phyloP scores from a whole-genome alignment of 2,888 invertebrate species.

The Eupelmus urozonus region DNA sequence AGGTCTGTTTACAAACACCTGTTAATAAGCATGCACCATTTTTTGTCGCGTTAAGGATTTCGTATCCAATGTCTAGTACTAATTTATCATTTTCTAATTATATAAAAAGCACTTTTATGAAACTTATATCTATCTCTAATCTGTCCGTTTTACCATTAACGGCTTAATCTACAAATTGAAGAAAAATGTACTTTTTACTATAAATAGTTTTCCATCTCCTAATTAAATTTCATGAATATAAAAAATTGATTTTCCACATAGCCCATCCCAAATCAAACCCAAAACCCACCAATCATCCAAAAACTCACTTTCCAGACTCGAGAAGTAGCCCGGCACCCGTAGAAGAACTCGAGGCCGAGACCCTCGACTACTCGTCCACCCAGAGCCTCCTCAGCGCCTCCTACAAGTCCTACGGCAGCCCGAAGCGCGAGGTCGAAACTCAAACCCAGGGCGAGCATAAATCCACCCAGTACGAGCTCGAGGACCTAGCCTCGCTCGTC shows the following conservation, averaged over 20 bases:
- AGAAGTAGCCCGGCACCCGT: constrained; percentile 54
- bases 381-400: constrained; percentile 47
- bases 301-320: constrained; percentile 17
- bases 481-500: constrained; percentile 63
- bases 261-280: background rate
- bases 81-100: no score
- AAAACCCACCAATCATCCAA: background rate
- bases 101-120: no score
- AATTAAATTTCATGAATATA: no score
- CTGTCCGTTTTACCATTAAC: no score
- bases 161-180: no score
- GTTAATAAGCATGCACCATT: no score
- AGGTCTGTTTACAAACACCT: no score
- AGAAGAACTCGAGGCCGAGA: constrained; percentile 66
- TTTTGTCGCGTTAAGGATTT: no score
- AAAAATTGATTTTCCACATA: no score
- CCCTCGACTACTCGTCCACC: constrained; percentile 60
- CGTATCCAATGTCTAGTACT: no score
- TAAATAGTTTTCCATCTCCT: background rate
- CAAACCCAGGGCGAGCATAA: constrained; percentile 72
- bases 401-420: constrained; percentile 65
- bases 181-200: no score
- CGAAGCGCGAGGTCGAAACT: constrained; percentile 69
- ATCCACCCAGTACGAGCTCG: constrained; percentile 70
- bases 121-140: no score